A percentile compares a stretch with the other conserved stretches of the same genome.
phyloP scores from a whole-genome alignment of 2,888 invertebrate species.

The Palloptera scutellata region DNA sequence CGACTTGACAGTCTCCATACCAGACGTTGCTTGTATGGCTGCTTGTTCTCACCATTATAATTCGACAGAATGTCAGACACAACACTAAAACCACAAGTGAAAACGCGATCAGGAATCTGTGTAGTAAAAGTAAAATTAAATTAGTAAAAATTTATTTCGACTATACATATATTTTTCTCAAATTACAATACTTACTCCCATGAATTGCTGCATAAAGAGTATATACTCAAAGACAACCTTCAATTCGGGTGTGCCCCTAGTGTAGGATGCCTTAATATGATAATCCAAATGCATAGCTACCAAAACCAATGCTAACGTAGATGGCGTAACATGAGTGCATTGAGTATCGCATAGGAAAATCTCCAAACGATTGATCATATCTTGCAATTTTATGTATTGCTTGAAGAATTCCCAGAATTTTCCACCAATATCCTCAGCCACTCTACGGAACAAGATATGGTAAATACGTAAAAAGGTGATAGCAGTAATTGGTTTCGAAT shows the following conservation, averaged over 20 bases:
- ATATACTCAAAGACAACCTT: constrained; percentile 75
- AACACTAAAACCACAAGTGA: constrained; percentile 70
- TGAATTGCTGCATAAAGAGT: constrained; percentile 75
- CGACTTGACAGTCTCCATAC: constrained; percentile 80
- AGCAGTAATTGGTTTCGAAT: constrained; percentile 70
- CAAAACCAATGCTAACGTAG: constrained; percentile 80
- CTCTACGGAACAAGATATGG: constrained; percentile 69
- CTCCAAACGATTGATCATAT: constrained; percentile 75
- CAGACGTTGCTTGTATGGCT: constrained; percentile 75
- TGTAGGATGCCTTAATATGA: constrained; percentile 64
- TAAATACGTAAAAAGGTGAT: constrained; percentile 76
- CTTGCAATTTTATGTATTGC: constrained; percentile 68
- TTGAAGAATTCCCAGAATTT: constrained; percentile 66
- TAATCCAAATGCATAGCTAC: constrained; percentile 76
- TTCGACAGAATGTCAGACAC: constrained; percentile 73
- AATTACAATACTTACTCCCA: constrained; percentile 68
- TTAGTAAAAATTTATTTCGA: background rate
- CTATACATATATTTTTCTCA: background rate
- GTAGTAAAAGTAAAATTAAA: constrained; percentile 8
- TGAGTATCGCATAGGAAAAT: constrained; percentile 78
- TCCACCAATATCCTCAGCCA: constrained; percentile 67
- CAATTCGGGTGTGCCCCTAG: constrained; percentile 66
- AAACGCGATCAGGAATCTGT: constrained; percentile 74
- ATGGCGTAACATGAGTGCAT: constrained; percentile 77
- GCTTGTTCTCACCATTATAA: constrained; percentile 76